Evolutionary conservation across 30 jellyfish, hydroid and myxozoan species (phyloP), one percentile per base, ranked within the genome.

Genomic region (Catostylus mosaicus): DNA sequence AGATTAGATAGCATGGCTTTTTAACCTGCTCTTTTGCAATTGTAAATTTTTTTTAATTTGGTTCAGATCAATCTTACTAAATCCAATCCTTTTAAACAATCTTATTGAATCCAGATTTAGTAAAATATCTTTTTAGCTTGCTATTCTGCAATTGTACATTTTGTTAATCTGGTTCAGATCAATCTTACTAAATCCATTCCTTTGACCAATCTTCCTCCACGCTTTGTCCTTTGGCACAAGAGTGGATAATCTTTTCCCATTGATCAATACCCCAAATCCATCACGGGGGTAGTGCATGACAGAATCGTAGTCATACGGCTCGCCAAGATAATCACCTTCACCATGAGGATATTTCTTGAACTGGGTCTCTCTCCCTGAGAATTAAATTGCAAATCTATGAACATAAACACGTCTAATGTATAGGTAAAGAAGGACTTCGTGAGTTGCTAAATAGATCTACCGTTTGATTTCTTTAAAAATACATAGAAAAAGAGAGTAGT

Each of bases 261-360:
- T 24, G 35, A 32, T 47, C 29, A 1, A 16, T 0, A 34, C 56
- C 0, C 80, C 84, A 37, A 83, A 83, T 30, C 71, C 94, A 63
- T 51, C 67, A 10, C 87, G 73, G 62, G 85, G 88, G 67, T 83
- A 83, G 45, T 83, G 94, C 86, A 83, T 71, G 38, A 83, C 82
- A 4, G 86, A 67, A 36, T 83, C 94, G 43, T 67, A 72, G 59
- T 83, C 94, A 59, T 83, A 83, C 37, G 94, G 87, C 30, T 83
- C 94, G 6, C 80, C 79, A 43, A 83, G 84, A 57, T 52, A 67
- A 23, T 83, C 94, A 23, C 79, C 94, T 45, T 83, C 88, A 0
- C 94, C 94, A 38, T 72, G 87, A 7, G 67, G 37, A 67, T 83
- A 83, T 73, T 83, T 83, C 65, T 61, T 74, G 52, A 83, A 83